Conservation (phyloP, 2,888 invertebrate genomes). For the Rhorus exstirpatorius region DNA sequence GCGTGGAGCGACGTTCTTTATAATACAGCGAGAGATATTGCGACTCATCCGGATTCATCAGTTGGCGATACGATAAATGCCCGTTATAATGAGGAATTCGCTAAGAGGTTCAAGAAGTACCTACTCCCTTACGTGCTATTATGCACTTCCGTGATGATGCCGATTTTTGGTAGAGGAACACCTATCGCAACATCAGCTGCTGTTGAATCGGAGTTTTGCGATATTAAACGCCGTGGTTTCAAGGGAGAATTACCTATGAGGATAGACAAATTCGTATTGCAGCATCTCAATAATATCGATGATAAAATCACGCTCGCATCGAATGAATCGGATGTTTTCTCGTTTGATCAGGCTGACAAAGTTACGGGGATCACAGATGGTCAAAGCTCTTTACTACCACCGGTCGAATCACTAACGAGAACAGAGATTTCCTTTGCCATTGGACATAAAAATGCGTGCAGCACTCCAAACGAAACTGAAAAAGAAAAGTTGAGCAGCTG, state of each 20-base stretch:
- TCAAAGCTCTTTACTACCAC: neutral
- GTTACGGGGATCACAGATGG: neutral
- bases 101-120: slow-evolving; percentile 15
- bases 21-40: neutral
- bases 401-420: neutral
- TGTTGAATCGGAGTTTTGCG: slow-evolving; percentile 50
- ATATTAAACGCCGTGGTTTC: slow-evolving; percentile 39
- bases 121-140: slow-evolving; percentile 44
- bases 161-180: slow-evolving; percentile 39
- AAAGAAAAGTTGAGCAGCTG: neutral
- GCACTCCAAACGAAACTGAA: slow-evolving; percentile 13
- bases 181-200: slow-evolving; percentile 39
- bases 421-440: slow-evolving; percentile 11
- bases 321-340: slow-evolving; percentile 24
- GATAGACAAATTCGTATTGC: slow-evolving; percentile 36
- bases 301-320: slow-evolving; percentile 33
- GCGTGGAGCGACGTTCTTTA: slow-evolving; percentile 23
- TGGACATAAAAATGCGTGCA: slow-evolving; percentile 12
- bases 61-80: slow-evolving; percentile 37
- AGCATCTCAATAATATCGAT: slow-evolving; percentile 39
- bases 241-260: slow-evolving; percentile 52
- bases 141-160: slow-evolving; percentile 48
- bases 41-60: neutral
- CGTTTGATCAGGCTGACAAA: neutral
- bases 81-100: slow-evolving; percentile 29